Evolutionary conservation across 2,113 vertebrate species (phyloP).

Genomic region (Mola mola): DNA sequence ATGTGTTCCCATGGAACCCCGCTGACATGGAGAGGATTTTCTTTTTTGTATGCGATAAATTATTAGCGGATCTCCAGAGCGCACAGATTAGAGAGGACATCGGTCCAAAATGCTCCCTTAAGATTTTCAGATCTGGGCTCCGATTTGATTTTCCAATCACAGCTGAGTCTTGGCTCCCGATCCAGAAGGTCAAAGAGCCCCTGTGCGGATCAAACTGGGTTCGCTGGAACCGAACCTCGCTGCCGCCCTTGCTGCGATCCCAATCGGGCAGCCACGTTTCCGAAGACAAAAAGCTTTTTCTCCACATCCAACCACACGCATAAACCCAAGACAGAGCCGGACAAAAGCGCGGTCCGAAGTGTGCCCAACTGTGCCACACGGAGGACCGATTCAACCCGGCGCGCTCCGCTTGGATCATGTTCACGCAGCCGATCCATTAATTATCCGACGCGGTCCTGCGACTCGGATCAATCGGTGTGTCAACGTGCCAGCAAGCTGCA

Average conservation of each 20-base stretch:
- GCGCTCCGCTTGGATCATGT: too few species aligned
- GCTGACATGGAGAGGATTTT: neutral
- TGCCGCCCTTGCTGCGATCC: slow-evolving; percentile 1
- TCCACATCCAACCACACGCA: slow-evolving; percentile 6
- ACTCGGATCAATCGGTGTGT: slow-evolving; percentile 26
- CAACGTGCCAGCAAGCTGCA: slow-evolving; percentile 26
- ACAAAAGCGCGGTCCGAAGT: slow-evolving; percentile 29
- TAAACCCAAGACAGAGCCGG: slow-evolving; percentile 4
- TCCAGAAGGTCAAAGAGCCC: neutral
- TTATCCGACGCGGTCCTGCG: slow-evolving; percentile 14
- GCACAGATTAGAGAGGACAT: slow-evolving; percentile 16
- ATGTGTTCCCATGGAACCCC: neutral
- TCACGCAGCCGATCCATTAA: slow-evolving; percentile 1
- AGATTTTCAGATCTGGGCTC: slow-evolving; percentile 2
- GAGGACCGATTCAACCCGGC: slow-evolving; percentile 5
- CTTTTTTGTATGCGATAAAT: slow-evolving; percentile 3
- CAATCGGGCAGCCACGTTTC: slow-evolving; percentile 42
- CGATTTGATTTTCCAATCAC: neutral
- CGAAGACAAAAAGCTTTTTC: slow-evolving; percentile 53
- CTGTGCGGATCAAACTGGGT: too few species aligned
- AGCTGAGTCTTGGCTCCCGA: neutral
- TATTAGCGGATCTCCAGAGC: slow-evolving; percentile 11
- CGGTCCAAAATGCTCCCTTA: slow-evolving; percentile 13
- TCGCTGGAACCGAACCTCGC: too few species aligned
- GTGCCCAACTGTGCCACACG: too few species aligned